Evolutionary conservation across 64 coral and sea anemone species (phyloP), one percentile per base, ranked within the genome.

Genomic region (Montipora capricornis): DNA sequence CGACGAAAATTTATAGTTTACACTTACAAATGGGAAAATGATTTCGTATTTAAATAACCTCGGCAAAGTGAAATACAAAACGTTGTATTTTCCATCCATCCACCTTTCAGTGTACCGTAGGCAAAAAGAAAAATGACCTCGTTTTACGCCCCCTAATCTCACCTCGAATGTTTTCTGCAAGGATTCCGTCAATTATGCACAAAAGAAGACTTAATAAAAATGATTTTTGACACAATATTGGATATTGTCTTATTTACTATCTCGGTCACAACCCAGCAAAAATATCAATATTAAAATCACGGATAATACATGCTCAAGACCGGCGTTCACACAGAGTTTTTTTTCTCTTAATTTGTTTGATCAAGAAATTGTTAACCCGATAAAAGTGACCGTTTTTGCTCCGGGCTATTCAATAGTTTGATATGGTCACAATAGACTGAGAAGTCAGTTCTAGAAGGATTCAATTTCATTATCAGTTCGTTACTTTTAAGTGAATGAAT

Each of bases 221-320:
- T 16, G 82, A 86, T 71, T 70, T 70, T 49, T 86, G 82, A 20
- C 62, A 86, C 68, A 71, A 68, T 83, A 83, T 68, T 59, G 15
- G 81, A 68, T 83, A 83, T 71, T 49, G 62, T 62, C 66, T 86
- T 68, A 71, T 71, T 86, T 68, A 5, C 49, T 86, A 86, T 86
- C 82, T 86, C 47, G 82, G 82, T 86, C 82, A 22, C 15, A 86
- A 64, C 70, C 82, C 82, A 70, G 64, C 46, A 71, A 71, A 49
- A 71, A 86, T 73, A 86, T 73, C 6, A 86, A 73, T 20, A 71
- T 86, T 62, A 44, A 86, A 86, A 86, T 71, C 71, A 22, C 17
- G 8, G 51, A 71, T 64, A 58, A 44, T 60, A 84, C 24, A 86
- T 5, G 44, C 59, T 47, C 62, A 44, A 4, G n/a, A n/a, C 10